Base-by-base conservation (phyloP, 1,140 invertebrate genomes). In the Leptinotarsa lineolata region DNA sequence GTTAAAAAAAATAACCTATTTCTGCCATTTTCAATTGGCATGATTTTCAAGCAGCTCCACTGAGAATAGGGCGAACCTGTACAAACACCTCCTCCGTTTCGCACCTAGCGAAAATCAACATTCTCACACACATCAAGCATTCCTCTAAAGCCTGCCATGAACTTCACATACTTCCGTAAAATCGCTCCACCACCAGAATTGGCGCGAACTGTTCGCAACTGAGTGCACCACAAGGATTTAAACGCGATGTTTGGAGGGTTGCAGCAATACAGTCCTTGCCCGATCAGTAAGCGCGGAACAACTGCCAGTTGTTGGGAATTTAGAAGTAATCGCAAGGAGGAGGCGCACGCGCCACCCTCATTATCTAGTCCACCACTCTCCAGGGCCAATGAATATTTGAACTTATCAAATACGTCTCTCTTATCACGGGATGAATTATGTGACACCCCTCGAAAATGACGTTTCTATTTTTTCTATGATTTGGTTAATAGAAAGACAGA, bases 291-390 rank as follows among this genome's bases (percentile, higher is more conserved):
- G 70, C 75, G 72, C 75, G 75, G 68, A 74, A 71, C 70, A 76
- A 76, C 75, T 76, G 75, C 68, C 66, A 72, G 45, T 65, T 68
- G 75, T 48, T 72, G 13, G n/a, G 58, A 45, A 71, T 60, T 59
- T 39, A 68, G 64, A 74, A 76, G 63, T 76, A 30, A 6, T 65
- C 46, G 72, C 54, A 13, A 54, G 24, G 54, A 60, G 18, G 24
- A 44, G 48, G 72, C 75, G 75, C 75, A 71, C 58, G 75, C 75
- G 75, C 72, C 39, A 76, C 68, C 68, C 72, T 73, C 48, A 63
- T 70, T 71, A 68, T 73, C 60, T 63, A 45, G 48, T 54, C 48
- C 48, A 46, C 59, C 70, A 71, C 59, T 61, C 68, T 60, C 54
- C 68, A 61, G 54, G 48, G n/a, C 70, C 70, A 44, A 71, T 71